These are phyloP conservation scores for Bombus impatiens DNA, from an alignment of 1,140 invertebrate genomes.

Conservation along the genomic window DNA sequence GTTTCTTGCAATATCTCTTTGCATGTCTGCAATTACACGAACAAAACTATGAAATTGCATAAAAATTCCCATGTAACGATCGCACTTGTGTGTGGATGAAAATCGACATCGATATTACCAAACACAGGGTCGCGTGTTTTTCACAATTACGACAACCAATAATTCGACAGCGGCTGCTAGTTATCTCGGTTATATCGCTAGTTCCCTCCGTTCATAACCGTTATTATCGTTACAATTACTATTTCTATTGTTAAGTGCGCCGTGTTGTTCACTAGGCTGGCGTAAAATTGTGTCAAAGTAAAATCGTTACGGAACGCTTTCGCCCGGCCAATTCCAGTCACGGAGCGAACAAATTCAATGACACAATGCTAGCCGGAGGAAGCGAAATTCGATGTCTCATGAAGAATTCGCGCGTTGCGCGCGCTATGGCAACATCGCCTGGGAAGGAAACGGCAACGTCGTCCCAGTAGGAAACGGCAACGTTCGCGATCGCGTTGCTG, in stretches of 20 bases:
- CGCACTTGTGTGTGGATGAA: too few species aligned
- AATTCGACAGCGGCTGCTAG: too few species aligned
- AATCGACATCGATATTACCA: too few species aligned
- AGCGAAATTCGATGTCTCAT: conserved; percentile 48
- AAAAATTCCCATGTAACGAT: too few species aligned
- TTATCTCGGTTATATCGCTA: too few species aligned
- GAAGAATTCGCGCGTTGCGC: conserved; percentile 41
- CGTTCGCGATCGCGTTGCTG: conserved; percentile 20
- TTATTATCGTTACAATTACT: background rate
- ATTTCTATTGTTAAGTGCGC: background rate
- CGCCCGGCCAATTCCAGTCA: conserved; percentile 21
- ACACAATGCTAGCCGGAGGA: conserved; percentile 32
- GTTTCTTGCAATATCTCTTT: too few species aligned
- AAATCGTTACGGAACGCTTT: conserved; percentile 8
- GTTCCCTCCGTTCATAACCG: background rate
- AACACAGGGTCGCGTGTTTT: too few species aligned
- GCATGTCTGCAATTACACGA: too few species aligned
- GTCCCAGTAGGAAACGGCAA: conserved; percentile 16
- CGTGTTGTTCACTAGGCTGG: background rate
- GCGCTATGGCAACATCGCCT: background rate
- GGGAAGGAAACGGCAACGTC: conserved; percentile 12
- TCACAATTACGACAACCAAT: too few species aligned
- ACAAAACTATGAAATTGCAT: too few species aligned
- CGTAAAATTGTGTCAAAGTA: background rate
- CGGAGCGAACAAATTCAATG: conserved; percentile 32